phyloP scores from a whole-genome alignment of 92 coral and sea anemone genomes.

The Heteractis magnifica region DNA sequence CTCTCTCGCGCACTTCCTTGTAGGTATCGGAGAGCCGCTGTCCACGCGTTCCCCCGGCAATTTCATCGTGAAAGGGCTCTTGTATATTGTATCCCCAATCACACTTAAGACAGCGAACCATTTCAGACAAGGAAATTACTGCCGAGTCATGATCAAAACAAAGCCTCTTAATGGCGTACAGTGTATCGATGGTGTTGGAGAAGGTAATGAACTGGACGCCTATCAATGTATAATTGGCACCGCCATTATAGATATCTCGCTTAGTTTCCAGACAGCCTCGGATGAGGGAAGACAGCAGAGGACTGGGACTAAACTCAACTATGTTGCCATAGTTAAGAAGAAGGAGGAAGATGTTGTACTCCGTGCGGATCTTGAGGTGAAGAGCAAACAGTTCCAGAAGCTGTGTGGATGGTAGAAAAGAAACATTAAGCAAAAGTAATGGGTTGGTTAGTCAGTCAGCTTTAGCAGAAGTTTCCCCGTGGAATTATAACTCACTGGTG shows the following conservation, averaged over 20 bases:
- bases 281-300: conserved; percentile 68
- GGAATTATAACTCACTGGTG: no score
- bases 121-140: conserved; percentile 48
- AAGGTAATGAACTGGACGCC: conserved; percentile 58
- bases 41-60: conserved; percentile 59
- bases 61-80: conserved; percentile 63
- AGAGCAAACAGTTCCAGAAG: conserved; percentile 38
- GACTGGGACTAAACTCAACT: conserved; percentile 65
- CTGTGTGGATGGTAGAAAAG: conserved; percentile 8
- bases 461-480: no score
- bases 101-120: conserved; percentile 69
- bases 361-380: conserved; percentile 60
- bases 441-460: not conserved
- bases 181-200: conserved; percentile 62
- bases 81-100: conserved; percentile 74
- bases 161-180: conserved; percentile 69
- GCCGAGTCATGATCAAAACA: conserved; percentile 69
- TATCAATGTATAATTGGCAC: conserved; percentile 59
- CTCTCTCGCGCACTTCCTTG: conserved; percentile 58
- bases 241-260: conserved; percentile 71
- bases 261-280: conserved; percentile 72
- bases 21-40: conserved; percentile 59
- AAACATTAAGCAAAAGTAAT: not conserved
- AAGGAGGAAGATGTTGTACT: conserved; percentile 45
- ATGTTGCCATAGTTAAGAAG: conserved; percentile 73